A percentile compares a stretch with the other conserved stretches of the same genome.
Evolutionary conservation across 2,797 vertebrate genomes (phyloP).

Genomic region (Carduelis carduelis): DNA sequence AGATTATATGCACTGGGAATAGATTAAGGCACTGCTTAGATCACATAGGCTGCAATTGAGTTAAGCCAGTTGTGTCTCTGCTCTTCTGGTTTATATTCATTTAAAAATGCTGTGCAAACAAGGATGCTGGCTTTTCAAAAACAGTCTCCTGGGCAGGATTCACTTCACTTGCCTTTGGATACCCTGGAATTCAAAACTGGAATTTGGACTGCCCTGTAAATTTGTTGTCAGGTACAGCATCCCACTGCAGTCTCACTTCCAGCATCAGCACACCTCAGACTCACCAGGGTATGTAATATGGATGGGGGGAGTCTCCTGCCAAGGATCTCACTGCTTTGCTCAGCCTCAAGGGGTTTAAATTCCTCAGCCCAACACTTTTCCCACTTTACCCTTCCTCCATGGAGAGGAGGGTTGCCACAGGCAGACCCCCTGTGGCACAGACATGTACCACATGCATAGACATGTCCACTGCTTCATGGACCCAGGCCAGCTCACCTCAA

Average conservation of each 20-base stretch:
- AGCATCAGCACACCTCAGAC: accelerated
- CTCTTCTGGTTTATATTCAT: neutral
- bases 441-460: neutral
- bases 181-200: neutral
- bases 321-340: neutral
- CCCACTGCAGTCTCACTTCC: neutral
- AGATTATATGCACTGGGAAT: neutral
- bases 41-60: neutral
- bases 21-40: neutral
- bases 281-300: accelerated
- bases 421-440: neutral
- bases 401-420: neutral
- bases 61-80: neutral
- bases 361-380: neutral
- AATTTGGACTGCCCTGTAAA: neutral
- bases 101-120: neutral
- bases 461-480: neutral
- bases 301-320: neutral
- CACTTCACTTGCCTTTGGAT: neutral
- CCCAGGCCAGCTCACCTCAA: neutral
- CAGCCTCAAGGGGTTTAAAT: neutral
- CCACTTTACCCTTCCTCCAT: neutral
- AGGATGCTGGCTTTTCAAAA: neutral
- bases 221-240: neutral
- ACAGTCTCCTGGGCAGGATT: neutral